Conservation (phyloP, 2,797 vertebrate genomes). For the Etheostoma perlongum region DNA sequence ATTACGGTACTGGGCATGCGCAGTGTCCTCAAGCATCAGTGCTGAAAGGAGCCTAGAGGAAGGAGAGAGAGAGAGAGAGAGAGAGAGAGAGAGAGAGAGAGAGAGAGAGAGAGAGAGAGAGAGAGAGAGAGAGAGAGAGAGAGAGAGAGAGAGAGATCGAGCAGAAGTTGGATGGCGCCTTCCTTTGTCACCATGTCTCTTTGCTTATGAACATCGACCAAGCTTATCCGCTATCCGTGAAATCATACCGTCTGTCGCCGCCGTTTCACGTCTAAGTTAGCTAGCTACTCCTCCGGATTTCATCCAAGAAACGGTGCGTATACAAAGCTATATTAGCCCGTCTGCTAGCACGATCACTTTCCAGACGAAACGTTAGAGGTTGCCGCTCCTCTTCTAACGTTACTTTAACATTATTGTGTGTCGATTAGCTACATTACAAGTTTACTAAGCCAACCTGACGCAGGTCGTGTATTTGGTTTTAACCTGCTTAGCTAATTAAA, state of each 20-base stretch:
- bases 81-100: conserved; percentile 32
- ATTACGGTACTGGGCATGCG: conserved; percentile 78
- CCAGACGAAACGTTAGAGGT: background rate
- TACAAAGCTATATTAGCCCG: conserved; percentile 71
- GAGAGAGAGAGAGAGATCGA: conserved; percentile 35
- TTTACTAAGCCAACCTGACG: conserved; percentile 17
- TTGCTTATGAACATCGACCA: conserved; percentile 10
- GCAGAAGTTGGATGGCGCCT: conserved; percentile 76
- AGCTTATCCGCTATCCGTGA: conserved; percentile 27
- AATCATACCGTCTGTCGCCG: conserved; percentile 1
- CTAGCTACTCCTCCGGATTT: conserved; percentile 11
- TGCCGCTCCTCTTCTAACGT: conserved; percentile 20
- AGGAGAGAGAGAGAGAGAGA: conserved; percentile 37
- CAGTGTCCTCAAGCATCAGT: conserved; percentile 58
- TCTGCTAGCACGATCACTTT: conserved; percentile 69
- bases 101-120: conserved; percentile 30
- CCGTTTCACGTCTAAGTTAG: conserved; percentile 6
- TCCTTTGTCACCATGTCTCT: conserved; percentile 61
- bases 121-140: conserved; percentile 28
- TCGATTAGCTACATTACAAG: conserved; percentile 20
- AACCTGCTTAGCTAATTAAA: background rate
- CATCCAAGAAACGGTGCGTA: conserved; percentile 65
- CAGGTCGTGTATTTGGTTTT: background rate
- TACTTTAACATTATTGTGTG: conserved; percentile 5
- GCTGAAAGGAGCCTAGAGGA: conserved; percentile 68